Base-by-base conservation (phyloP, 1,140 invertebrate species). In the Propsilocerus akamusi region DNA sequence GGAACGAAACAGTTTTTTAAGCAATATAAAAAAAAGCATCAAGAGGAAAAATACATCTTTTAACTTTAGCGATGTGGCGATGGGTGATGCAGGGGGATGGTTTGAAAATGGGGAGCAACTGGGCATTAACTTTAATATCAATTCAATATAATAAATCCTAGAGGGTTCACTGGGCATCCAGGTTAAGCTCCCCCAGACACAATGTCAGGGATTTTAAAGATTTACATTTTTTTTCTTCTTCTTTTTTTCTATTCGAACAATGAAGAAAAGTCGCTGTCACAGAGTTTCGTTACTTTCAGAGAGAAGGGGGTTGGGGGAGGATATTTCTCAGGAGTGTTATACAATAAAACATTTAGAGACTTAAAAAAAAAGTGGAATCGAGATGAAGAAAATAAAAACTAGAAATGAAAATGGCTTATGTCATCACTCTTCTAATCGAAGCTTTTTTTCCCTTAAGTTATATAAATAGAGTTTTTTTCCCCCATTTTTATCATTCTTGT, bases 291-390 rank as follows among this genome's bases (percentile, higher is more conserved):
- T n/a, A n/a, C n/a, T n/a, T n/a, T n/a, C n/a, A 14, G 34, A 14
- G n/a, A 6, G 34, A 37, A 17, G 20, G 20, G 5, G 34, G 20
- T 4, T 14, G 34, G 22, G n/a, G 10, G 34, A 41, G 34, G 34
- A n/a, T n/a, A n/a, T n/a, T n/a, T n/a, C n/a, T n/a, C n/a, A n/a
- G n/a, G n/a, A n/a, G n/a, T n/a, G n/a, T n/a, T n/a, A n/a, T n/a
- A n/a, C 34, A 14, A 41, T 41, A 41, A 41, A 41, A 41, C 34
- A 41, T 41, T 41, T 41, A 41, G 34, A 41, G 34, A 41, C 17
- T 41, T 41, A 20, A 20, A 41, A 41, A 41, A 41, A 14, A 17
- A 20, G 17, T 41, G 8, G 11, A 20, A 8, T 41, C 34, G n/a
- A 17, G 12, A n/a, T 20, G 5, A 20, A 7, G 14, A 41, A 4